Base-by-base conservation (phyloP, 2,113 vertebrate genomes). In the Tachycineta bicolor region DNA sequence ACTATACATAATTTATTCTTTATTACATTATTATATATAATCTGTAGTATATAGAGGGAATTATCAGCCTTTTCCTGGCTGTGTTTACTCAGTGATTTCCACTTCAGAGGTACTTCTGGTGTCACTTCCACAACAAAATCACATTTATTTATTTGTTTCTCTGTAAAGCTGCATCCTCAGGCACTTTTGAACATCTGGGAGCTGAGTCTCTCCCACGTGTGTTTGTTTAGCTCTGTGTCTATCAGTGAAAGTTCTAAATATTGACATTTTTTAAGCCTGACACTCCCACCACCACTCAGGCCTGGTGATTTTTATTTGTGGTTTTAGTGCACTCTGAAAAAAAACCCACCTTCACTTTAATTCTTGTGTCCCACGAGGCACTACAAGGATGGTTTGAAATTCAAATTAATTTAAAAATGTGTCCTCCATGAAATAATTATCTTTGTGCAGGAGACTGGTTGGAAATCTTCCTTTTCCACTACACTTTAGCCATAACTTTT, bases 171-270 rank as follows among this genome's bases (percentile, higher is more conserved):
- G 49, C 28, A 2, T 81, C 83, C 78, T 53, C 46, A 88, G 58
- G 86, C 69, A 4, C 69, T 87, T 83, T 76, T 11, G 37, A 52
- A 84, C 94, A 97, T 96, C 90, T 97, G 95, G 77, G 95, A 69
- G 75, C 71, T 34, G 94, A 73, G 63, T 68, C 19, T 59, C 73
- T 63, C 87, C 84, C 95, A 79, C 82, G 58, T 95, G 94, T 79
- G 62, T 95, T 89, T 55, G 17, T 86, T 96, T 81, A 96, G 85
- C 67, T 89, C 23, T 8, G 9, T 73, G 63, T 76, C 74, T 49
- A 47, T 67, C 93, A 92, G 92, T 49, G 84, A 63, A 79, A 94
- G 39, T 79, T 91, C 70, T 31, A 96, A 94, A 97, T 93, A 93
- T 76, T 95, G 93, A 91, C 80, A 67, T 92, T 96, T 89, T 78